Evolutionary conservation across 1,140 invertebrate species (phyloP).

Genomic region (Spodoptera frugiperda): DNA sequence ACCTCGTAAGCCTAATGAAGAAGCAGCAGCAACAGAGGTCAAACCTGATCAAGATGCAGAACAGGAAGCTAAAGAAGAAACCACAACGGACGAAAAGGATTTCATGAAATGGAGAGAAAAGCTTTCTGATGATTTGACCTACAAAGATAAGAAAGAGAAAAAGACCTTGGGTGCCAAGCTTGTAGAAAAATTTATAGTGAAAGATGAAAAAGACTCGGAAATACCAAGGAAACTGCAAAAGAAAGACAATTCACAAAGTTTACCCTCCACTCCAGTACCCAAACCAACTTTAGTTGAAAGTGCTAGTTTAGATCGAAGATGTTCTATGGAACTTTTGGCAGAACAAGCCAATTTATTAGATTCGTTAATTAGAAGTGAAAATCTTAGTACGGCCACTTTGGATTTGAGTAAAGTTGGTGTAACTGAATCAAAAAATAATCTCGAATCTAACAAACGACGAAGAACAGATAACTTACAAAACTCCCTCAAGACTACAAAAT

Average conservation of each 20-base stretch:
- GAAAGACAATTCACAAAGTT: constrained; percentile 47
- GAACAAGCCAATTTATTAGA: constrained; percentile 85
- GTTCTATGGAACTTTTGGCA: constrained; percentile 84
- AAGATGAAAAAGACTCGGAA: constrained; percentile 84
- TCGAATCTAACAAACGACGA: constrained; percentile 58
- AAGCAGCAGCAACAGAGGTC: constrained; percentile 2
- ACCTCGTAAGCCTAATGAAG: constrained; percentile 73
- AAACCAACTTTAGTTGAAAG: constrained; percentile 59
- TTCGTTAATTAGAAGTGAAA: constrained; percentile 84
- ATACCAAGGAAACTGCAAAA: constrained; percentile 51
- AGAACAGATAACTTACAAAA: constrained; percentile 62
- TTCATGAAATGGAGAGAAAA: constrained; percentile 87
- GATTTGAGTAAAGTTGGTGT: constrained; percentile 83
- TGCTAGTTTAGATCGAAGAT: constrained; percentile 78
- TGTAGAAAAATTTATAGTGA: constrained; percentile 92
- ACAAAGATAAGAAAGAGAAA: constrained; percentile 83
- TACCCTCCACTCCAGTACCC: constrained; percentile 41
- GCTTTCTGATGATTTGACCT: constrained; percentile 86
- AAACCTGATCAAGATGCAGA: constrained; percentile 8
- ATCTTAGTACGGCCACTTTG: constrained; percentile 81
- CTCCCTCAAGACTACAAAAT: constrained; percentile 80
- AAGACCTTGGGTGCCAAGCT: constrained; percentile 91
- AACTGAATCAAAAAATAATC: constrained; percentile 46
- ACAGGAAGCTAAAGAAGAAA: constrained; percentile 43
- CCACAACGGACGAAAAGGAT: constrained; percentile 60